phyloP scores from a whole-genome alignment of 2,888 invertebrate genomes.

The Gari tellinella region DNA sequence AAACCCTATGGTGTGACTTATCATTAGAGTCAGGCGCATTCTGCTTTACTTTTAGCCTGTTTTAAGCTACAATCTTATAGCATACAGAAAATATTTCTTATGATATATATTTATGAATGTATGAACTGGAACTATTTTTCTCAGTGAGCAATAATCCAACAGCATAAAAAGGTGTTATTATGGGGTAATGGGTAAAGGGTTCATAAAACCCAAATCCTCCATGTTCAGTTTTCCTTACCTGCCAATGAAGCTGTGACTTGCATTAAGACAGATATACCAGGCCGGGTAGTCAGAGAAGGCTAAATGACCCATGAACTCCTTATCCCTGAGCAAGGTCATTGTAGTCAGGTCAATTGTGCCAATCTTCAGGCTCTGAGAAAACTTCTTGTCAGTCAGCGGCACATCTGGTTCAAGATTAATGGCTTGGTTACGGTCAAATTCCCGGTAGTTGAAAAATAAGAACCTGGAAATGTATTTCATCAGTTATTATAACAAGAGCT shows the following conservation, averaged over 20 bases:
- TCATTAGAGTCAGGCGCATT: too few species aligned
- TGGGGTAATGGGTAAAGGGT: too few species aligned
- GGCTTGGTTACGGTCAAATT: constrained; percentile 9
- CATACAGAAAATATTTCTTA: too few species aligned
- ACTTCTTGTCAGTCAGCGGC: constrained; percentile 17
- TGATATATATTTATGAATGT: too few species aligned
- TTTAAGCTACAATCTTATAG: too few species aligned
- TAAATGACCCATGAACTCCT: constrained; percentile 51
- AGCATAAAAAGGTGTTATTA: too few species aligned
- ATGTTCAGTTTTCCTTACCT: constrained; percentile 37
- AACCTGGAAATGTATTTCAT: constrained; percentile 45
- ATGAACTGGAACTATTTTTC: too few species aligned
- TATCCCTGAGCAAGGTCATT: constrained; percentile 28
- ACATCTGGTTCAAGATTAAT: constrained; percentile 19
- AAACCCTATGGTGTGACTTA: too few species aligned
- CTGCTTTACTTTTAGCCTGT: too few species aligned
- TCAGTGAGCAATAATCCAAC: too few species aligned
- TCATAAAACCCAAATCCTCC: too few species aligned
- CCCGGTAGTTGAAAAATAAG: constrained; percentile 61
- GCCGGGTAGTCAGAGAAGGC: constrained; percentile 59
- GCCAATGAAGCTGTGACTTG: constrained; percentile 50
- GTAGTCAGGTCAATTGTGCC: constrained; percentile 57
- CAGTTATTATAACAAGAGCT: too few species aligned
- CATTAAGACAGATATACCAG: constrained; percentile 67
- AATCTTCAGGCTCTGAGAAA: constrained; percentile 49